A percentile compares a stretch with the other conserved stretches of the same genome.
phyloP scores from a whole-genome alignment of 1,140 invertebrate genomes.

The Oreohelix idahoensis region DNA sequence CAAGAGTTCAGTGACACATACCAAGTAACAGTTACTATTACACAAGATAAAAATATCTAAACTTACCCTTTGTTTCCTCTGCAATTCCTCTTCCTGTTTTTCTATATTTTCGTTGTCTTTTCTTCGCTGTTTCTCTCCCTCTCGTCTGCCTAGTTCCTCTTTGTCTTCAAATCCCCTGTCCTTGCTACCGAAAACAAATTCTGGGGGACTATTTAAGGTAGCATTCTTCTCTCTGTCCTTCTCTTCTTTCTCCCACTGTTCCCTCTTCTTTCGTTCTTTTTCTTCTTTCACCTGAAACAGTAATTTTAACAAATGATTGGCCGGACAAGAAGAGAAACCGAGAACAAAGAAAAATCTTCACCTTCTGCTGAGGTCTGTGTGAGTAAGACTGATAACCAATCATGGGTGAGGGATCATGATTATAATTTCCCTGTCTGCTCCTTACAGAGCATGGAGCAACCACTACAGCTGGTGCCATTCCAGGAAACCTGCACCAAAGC shows the following conservation, averaged over 20 bases:
- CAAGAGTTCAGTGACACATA: too few relatives aligned
- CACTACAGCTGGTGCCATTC: too few relatives aligned
- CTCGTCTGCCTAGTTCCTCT: background rate
- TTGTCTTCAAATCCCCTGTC: background rate
- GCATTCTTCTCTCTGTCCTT: background rate
- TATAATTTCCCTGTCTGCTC: too few relatives aligned
- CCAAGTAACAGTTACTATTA: too few relatives aligned
- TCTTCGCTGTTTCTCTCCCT: background rate
- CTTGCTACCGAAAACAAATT: background rate
- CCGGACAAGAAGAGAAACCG: too few relatives aligned
- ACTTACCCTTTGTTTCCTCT: background rate
- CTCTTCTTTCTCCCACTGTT: constrained; percentile 5
- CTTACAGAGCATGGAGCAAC: too few relatives aligned
- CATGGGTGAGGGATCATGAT: too few relatives aligned
- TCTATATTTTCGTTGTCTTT: background rate
- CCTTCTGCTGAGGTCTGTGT: too few relatives aligned
- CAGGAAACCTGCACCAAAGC: too few relatives aligned
- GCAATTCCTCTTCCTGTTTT: background rate
- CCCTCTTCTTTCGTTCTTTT: background rate
- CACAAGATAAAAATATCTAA: background rate
- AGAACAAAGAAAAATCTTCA: too few relatives aligned
- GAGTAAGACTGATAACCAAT: too few relatives aligned
- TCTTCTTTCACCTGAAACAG: constrained; percentile 5
- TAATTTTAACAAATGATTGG: too few relatives aligned
- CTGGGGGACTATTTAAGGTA: background rate